phyloP scores from a whole-genome alignment of 2,113 vertebrate genomes.

The Ploceus nigricollis region DNA sequence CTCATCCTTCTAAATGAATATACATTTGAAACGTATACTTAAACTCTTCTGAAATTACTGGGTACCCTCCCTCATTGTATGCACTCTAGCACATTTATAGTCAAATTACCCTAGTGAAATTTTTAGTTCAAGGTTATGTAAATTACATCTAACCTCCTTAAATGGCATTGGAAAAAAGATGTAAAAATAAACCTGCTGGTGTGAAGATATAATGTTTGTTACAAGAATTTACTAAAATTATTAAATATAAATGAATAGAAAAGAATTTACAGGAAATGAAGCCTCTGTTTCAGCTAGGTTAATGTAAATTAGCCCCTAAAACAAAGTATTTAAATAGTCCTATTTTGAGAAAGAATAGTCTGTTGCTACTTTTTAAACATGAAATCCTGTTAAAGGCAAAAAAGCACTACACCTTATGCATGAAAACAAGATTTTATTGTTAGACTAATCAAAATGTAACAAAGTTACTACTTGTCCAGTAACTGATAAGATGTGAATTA shows the following conservation, averaged over 20 bases:
- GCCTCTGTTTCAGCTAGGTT: background rate
- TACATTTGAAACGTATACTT: background rate
- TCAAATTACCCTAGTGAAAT: background rate
- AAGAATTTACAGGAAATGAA: background rate
- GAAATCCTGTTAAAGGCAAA: background rate
- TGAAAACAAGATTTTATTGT: background rate
- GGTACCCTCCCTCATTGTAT: background rate
- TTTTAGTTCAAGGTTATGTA: background rate
- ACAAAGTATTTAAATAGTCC: background rate
- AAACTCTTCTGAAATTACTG: background rate
- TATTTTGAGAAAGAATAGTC: background rate
- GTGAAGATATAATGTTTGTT: background rate
- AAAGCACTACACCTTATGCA: background rate
- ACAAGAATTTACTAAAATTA: background rate
- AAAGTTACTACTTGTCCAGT: background rate
- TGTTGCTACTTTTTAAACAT: background rate
- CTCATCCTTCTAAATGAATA: background rate
- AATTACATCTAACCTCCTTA: background rate
- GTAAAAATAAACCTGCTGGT: background rate
- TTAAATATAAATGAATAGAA: background rate
- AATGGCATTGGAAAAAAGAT: background rate
- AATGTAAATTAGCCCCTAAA: background rate
- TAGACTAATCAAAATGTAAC: background rate
- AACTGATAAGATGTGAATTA: background rate
- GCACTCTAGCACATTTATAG: background rate